These are phyloP conservation scores for Callinectes sapidus DNA, from an alignment of 2,888 invertebrate species.

Conservation along the genomic window DNA sequence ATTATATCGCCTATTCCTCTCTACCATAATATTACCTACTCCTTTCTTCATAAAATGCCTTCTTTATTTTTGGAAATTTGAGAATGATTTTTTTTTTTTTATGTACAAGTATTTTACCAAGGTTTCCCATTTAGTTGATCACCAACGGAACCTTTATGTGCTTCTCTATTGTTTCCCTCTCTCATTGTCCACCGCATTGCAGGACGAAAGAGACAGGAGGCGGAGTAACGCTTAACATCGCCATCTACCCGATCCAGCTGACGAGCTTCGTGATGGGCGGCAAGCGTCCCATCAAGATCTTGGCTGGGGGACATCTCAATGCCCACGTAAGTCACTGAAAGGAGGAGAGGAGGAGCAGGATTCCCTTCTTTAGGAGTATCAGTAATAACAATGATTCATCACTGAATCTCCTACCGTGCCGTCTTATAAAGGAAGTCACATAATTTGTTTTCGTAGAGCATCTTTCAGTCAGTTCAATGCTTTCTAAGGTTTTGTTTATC, in stretches of 20 bases:
- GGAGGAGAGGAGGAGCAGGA: not conserved
- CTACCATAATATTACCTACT: not conserved
- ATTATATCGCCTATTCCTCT: too few species aligned
- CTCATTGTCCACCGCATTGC: not conserved
- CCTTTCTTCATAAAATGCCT: not conserved
- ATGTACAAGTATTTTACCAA: not conserved
- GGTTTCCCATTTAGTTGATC: not conserved
- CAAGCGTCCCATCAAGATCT: slow-evolving; percentile 82
- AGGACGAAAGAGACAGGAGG: slow-evolving; percentile 83
- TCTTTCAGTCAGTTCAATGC: not conserved
- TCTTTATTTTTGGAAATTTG: not conserved
- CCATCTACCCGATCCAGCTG: slow-evolving; percentile 86
- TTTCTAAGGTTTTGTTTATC: too few species aligned
- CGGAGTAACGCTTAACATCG: slow-evolving; percentile 85
- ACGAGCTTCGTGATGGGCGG: slow-evolving; percentile 83
- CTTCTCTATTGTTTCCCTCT: not conserved
- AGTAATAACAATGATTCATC: not conserved
- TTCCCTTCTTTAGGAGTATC: not conserved
- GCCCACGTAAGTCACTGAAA: not conserved
- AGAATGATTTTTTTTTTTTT: too few species aligned
- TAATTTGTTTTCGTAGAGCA: not conserved
- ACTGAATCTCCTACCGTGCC: not conserved
- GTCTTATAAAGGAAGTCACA: not conserved
- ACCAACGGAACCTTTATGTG: not conserved
- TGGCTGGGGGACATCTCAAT: slow-evolving; percentile 82